phyloP scores from a whole-genome alignment of 1,140 invertebrate species.

The Philotrypesis tridentata region DNA sequence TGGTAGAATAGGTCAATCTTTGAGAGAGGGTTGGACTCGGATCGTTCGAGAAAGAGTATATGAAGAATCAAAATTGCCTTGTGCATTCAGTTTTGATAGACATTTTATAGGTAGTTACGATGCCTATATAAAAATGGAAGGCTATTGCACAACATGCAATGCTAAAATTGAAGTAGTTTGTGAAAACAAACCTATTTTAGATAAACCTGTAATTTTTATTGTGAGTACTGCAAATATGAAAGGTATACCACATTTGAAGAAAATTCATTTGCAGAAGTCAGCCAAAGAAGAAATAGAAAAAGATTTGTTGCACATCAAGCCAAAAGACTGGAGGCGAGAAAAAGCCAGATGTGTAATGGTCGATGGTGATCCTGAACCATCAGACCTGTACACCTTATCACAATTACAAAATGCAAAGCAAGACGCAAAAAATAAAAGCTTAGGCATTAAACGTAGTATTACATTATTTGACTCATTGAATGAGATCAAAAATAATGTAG shows the following conservation, averaged over 20 bases:
- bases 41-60: too few species aligned
- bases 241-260: background rate
- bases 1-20: too few species aligned
- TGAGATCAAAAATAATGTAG: background rate
- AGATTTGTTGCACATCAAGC: background rate
- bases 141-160: too few species aligned
- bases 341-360: background rate
- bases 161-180: background rate
- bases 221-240: background rate
- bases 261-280: background rate
- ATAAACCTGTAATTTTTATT: background rate
- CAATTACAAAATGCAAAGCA: background rate
- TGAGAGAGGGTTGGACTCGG: too few species aligned
- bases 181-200: background rate
- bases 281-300: background rate
- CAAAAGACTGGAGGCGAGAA: constrained; percentile 5
- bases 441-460: background rate
- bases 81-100: too few species aligned
- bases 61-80: too few species aligned
- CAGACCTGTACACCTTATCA: background rate
- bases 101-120: too few species aligned
- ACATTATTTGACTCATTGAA: constrained; percentile 12
- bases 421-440: background rate
- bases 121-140: too few species aligned
- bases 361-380: constrained; percentile 8